A percentile compares a stretch with the other conserved stretches of the same genome.
phyloP scores from a whole-genome alignment of 1,140 invertebrate genomes.

The Bradynema listronoti region DNA sequence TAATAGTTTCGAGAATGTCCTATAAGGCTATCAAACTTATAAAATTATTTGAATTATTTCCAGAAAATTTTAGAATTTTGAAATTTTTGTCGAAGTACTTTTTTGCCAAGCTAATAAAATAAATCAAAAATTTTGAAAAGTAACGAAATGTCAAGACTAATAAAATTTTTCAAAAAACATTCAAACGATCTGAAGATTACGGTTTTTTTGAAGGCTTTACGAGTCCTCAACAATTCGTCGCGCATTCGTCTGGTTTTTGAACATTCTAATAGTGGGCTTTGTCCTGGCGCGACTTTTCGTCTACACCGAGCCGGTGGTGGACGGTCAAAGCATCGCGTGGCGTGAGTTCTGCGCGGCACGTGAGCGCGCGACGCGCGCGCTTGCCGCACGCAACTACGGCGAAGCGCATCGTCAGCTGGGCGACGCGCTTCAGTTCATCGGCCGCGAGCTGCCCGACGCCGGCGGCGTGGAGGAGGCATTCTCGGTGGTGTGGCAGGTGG shows the following conservation, averaged over 20 bases:
- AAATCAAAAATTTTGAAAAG: too few relatives aligned
- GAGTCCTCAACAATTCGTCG: too few relatives aligned
- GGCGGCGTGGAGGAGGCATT: slow-evolving; percentile 45
- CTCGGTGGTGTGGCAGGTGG: slow-evolving; percentile 51
- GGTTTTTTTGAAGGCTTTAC: too few relatives aligned
- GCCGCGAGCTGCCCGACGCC: slow-evolving; percentile 39
- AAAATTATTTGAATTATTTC: too few relatives aligned
- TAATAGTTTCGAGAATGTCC: too few relatives aligned
- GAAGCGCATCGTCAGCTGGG: slow-evolving; percentile 53
- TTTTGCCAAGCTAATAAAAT: too few relatives aligned
- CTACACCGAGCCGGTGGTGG: slow-evolving; percentile 41
- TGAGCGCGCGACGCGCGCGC: slow-evolving; percentile 30
- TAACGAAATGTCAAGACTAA: too few relatives aligned
- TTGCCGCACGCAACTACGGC: slow-evolving; percentile 44
- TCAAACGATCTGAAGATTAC: too few relatives aligned
- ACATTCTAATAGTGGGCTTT: slow-evolving; percentile 32
- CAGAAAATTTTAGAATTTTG: too few relatives aligned
- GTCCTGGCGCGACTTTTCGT: slow-evolving; percentile 33
- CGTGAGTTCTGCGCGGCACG: slow-evolving; percentile 35
- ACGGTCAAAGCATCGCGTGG: slow-evolving; percentile 39
- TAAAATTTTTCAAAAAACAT: too few relatives aligned
- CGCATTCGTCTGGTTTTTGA: slow-evolving; percentile 36
- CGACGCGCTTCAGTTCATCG: slow-evolving; percentile 47
- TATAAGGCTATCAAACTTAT: too few relatives aligned
- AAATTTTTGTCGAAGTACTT: too few relatives aligned